Percentiles rank a stretch among this genome's conserved stretches.
Evolutionary conservation across 2,113 vertebrate species (phyloP).

Genomic region (Oxyura jamaicensis): DNA sequence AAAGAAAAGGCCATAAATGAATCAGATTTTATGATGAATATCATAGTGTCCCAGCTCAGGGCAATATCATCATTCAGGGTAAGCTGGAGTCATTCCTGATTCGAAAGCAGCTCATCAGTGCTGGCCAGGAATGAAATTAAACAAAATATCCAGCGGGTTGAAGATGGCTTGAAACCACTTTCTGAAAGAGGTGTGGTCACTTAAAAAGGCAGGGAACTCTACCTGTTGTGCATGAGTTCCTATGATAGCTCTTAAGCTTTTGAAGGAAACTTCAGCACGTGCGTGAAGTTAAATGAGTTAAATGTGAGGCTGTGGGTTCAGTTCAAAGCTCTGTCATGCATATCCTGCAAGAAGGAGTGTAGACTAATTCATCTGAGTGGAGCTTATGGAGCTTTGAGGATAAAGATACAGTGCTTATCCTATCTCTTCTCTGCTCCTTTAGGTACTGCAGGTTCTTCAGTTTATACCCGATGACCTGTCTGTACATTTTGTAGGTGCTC

Average conservation of each 20-base stretch:
- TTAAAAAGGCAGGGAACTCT: background rate
- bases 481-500: background rate
- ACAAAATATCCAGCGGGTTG: background rate
- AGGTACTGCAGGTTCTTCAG: background rate
- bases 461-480: background rate
- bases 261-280: background rate
- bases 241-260: background rate
- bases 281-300: background rate
- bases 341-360: background rate
- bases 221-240: background rate
- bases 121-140: background rate
- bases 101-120: background rate
- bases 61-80: background rate
- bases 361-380: background rate
- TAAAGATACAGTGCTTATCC: background rate
- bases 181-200: background rate
- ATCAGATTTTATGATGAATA: background rate
- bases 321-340: background rate
- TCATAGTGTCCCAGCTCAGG: background rate
- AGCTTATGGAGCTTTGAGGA: background rate
- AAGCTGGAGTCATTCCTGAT: background rate
- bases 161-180: background rate
- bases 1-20: slow-evolving; percentile 13
- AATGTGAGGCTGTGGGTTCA: background rate
- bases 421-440: background rate